Percentiles rank a stretch among this genome's conserved stretches.
phyloP scores from a whole-genome alignment of 2,113 vertebrate genomes.

The Coptodon rendalli region DNA sequence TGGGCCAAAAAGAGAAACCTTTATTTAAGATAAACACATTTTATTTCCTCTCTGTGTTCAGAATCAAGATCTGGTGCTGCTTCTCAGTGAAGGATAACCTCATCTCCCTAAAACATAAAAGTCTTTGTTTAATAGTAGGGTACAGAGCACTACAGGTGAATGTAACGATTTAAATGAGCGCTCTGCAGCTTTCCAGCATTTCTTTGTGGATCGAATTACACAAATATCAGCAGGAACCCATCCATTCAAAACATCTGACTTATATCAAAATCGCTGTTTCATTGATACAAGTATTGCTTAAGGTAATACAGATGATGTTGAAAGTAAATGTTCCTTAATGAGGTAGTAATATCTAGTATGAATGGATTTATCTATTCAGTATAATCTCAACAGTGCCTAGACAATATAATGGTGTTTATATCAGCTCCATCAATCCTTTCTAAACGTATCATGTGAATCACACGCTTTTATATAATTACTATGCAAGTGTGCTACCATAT shows the following conservation, averaged over 20 bases:
- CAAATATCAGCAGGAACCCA: neutral
- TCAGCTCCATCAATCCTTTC: neutral
- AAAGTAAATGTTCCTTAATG: neutral
- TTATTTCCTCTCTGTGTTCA: neutral
- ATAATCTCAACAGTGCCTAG: rapidly evolving
- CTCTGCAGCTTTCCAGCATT: neutral
- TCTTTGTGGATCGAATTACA: neutral
- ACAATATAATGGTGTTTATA: neutral
- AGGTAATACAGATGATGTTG: neutral
- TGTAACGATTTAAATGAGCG: neutral
- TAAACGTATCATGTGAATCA: neutral
- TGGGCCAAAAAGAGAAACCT: neutral
- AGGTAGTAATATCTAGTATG: neutral
- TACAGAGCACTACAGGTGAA: neutral
- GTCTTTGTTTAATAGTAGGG: neutral
- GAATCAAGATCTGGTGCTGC: neutral
- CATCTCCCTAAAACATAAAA: neutral
- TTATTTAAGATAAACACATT: neutral
- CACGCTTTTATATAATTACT: rapidly evolving
- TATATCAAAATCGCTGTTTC: neutral
- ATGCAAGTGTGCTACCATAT: neutral
- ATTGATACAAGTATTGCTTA: neutral
- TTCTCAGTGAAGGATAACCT: neutral
- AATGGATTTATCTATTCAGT: neutral
- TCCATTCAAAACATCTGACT: neutral